Evolutionary conservation across 1,140 invertebrate genomes (phyloP), one percentile per base, ranked within the genome.

Genomic region (Panagrolaimus sp.): DNA sequence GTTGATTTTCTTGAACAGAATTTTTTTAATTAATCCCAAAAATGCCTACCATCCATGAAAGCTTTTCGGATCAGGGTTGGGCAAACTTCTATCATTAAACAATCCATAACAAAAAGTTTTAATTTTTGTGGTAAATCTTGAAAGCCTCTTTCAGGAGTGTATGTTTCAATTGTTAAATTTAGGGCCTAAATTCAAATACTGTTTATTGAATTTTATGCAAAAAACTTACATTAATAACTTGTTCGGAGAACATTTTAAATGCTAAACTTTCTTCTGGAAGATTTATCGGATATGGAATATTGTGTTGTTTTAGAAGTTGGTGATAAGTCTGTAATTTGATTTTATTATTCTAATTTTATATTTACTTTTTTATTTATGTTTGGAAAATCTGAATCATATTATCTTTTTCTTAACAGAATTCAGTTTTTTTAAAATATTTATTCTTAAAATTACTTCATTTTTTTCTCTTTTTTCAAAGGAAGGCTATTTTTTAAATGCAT

Each of bases 21-120:
- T 46, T 44, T 44, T 68, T 21, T n/a, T 8, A 10, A 38, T n/a
- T n/a, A n/a, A n/a, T n/a, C n/a, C n/a, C n/a, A n/a, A n/a, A n/a
- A n/a, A n/a, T 7, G 7, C 47, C 63, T 17, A 76, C 75, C 76
- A 58, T 78, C 76, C 48, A 78, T 75, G 55, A 78, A 75, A 8
- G 77, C 71, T 52, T 76, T 78, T 24, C 77, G 68, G 14, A 78
- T 64, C 14, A 78, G 65, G 10, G 76, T 74, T 17, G 77, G 77
- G 24, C 76, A 78, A 12, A 78, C 77, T 43, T 78, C 74, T 3
- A 78, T 38, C n/a, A 78, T 64, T 32, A 78, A 52, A 46, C 69
- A 78, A 14, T 67, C 66, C 8, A 67, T 63, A 9, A 76, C 74
- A 47, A 73, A 77, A 12, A 67, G 65, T 38, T 71, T 52, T 24